phyloP scores from a whole-genome alignment of 2,113 vertebrate genomes.

The Hydrochoerus hydrochaeris region DNA sequence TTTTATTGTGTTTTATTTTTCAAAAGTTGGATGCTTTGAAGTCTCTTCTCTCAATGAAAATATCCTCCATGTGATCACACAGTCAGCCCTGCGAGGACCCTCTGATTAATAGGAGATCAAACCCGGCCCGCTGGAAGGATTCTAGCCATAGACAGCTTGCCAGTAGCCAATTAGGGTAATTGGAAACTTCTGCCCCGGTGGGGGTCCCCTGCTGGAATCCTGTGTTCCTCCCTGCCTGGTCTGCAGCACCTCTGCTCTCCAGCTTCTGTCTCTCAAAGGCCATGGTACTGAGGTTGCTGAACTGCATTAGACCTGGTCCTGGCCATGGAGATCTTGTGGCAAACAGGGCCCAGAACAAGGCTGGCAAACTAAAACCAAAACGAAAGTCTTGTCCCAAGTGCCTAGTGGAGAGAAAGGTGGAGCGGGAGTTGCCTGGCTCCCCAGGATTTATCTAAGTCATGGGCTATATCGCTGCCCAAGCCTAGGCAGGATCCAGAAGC shows the following conservation, averaged over 20 bases:
- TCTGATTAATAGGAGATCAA: constrained; percentile 68
- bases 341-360: background rate
- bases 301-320: background rate
- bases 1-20: constrained; percentile 69
- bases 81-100: constrained; percentile 22
- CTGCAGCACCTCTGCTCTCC: background rate
- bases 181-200: constrained; percentile 70
- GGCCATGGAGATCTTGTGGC: background rate
- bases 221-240: background rate
- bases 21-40: constrained; percentile 71
- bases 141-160: constrained; percentile 79
- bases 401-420: background rate
- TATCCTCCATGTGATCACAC: constrained; percentile 13
- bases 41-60: constrained; percentile 70
- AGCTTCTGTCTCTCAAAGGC: constrained; percentile 6
- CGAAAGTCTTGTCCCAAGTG: background rate
- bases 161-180: constrained; percentile 75
- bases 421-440: background rate
- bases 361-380: constrained; percentile 16
- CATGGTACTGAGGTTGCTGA: background rate
- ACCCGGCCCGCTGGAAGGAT: constrained; percentile 72
- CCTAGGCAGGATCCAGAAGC: background rate
- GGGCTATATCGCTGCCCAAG: background rate
- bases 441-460: background rate
- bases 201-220: constrained; percentile 63